phyloP scores from a whole-genome alignment of 1,140 invertebrate species.

The Pinna nobilis region DNA sequence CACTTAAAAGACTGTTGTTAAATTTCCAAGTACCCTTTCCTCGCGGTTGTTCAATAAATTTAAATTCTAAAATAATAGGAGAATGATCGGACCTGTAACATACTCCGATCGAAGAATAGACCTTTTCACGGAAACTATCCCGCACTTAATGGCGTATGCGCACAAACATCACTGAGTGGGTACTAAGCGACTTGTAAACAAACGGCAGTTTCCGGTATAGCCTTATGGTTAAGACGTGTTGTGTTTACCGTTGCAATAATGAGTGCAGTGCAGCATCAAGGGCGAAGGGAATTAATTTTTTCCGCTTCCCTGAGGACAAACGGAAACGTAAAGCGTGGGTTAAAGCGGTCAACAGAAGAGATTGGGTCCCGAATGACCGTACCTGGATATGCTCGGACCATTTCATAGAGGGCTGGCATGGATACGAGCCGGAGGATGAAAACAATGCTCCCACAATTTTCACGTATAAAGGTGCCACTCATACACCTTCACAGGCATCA shows the following conservation, averaged over 20 bases:
- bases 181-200: neutral
- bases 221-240: neutral
- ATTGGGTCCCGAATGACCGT: conserved; percentile 18
- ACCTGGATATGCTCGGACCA: conserved; percentile 25
- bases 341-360: conserved; percentile 16
- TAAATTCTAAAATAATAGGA: too few relatives aligned
- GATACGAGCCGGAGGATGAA: neutral
- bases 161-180: conserved; percentile 7
- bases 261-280: neutral
- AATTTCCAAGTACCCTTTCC: too few relatives aligned
- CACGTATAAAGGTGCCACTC: neutral
- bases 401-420: conserved; percentile 5
- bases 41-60: too few relatives aligned
- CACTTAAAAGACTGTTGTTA: too few relatives aligned
- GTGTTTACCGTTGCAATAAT: conserved; percentile 1
- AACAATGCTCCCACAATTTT: conserved; percentile 10
- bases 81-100: too few relatives aligned
- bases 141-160: neutral
- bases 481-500: neutral
- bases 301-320: conserved; percentile 21
- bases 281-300: neutral
- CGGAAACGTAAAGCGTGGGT: conserved; percentile 25
- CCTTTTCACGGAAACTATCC: neutral
- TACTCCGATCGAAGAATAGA: too few relatives aligned
- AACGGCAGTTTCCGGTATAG: neutral